These are phyloP conservation scores for Gryllus bimaculatus DNA, from an alignment of 1,140 invertebrate genomes.

Conservation along the genomic window DNA sequence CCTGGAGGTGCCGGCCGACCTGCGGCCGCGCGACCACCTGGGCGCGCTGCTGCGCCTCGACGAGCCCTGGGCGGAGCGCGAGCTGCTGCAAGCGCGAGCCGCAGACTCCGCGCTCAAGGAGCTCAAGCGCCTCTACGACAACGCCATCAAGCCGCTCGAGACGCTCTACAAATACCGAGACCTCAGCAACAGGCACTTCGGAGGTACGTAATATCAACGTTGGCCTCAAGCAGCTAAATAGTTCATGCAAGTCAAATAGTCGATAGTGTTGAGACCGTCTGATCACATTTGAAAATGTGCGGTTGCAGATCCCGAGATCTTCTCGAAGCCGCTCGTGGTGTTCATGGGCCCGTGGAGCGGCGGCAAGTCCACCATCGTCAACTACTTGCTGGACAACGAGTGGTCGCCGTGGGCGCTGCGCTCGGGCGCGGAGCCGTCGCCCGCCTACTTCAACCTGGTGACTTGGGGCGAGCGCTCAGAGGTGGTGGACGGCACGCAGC, in stretches of 20 bases:
- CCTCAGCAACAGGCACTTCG: conserved; percentile 83
- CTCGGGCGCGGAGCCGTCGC: conserved; percentile 86
- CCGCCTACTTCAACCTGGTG: conserved; percentile 86
- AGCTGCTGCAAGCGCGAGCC: conserved; percentile 60
- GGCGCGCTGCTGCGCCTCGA: conserved; percentile 69
- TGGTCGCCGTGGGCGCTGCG: conserved; percentile 69
- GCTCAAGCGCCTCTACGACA: conserved; percentile 76
- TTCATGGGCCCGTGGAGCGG: conserved; percentile 95
- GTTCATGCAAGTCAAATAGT: too few relatives aligned
- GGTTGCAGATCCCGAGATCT: conserved; percentile 77
- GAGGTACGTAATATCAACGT: conserved; percentile 47
- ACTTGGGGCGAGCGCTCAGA: conserved; percentile 79
- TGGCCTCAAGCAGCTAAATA: too few relatives aligned
- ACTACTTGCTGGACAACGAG: conserved; percentile 83
- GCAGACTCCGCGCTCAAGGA: conserved; percentile 71
- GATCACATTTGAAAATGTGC: too few relatives aligned
- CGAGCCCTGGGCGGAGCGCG: conserved; percentile 58
- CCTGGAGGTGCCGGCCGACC: conserved; percentile 61
- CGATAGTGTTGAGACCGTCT: too few relatives aligned
- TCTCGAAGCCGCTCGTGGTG: conserved; percentile 83
- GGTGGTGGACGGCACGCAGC: conserved; percentile 79
- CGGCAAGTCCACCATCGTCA: conserved; percentile 89
- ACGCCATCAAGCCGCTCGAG: conserved; percentile 82
- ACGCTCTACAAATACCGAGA: conserved; percentile 83
- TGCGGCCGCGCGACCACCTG: conserved; percentile 70